Evolutionary conservation across 1,140 invertebrate species (phyloP).

Genomic region (Oncopodura yosiiana): DNA sequence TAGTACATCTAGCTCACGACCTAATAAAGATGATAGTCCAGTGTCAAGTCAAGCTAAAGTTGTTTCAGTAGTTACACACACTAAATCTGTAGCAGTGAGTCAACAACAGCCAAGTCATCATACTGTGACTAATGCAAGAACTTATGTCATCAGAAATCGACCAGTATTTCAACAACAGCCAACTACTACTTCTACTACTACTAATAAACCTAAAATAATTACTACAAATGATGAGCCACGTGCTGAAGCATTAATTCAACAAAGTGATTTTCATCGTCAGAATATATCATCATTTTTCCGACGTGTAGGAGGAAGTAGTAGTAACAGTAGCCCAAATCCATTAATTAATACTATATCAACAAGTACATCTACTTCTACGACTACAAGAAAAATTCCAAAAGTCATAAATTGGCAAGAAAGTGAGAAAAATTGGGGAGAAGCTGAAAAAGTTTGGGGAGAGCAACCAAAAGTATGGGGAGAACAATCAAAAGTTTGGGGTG

Average conservation of each 20-base stretch:
- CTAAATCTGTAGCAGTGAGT: slow-evolving; percentile 14
- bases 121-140: slow-evolving; percentile 6
- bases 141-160: not conserved
- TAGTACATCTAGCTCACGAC: no score
- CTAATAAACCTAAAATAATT: slow-evolving; percentile 9
- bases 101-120: not conserved
- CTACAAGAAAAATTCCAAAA: not conserved
- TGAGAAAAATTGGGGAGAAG: slow-evolving; percentile 23
- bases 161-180: slow-evolving; percentile 9
- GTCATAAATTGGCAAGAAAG: slow-evolving; percentile 13
- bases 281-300: no score
- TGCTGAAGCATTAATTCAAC: slow-evolving; percentile 18
- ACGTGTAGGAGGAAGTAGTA: no score
- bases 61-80: slow-evolving; percentile 16
- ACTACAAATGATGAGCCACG: slow-evolving; percentile 7
- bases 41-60: slow-evolving; percentile 9
- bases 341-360: not conserved
- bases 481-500: slow-evolving; percentile 53
- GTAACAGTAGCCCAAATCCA: not conserved
- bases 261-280: not conserved
- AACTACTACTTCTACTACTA: not conserved
- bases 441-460: slow-evolving; percentile 45
- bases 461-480: slow-evolving; percentile 48
- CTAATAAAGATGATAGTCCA: not conserved
- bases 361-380: not conserved